Evolutionary conservation across 2,888 invertebrate species (phyloP), one percentile per base, ranked within the genome.

Genomic region (Abrostola triplasia): DNA sequence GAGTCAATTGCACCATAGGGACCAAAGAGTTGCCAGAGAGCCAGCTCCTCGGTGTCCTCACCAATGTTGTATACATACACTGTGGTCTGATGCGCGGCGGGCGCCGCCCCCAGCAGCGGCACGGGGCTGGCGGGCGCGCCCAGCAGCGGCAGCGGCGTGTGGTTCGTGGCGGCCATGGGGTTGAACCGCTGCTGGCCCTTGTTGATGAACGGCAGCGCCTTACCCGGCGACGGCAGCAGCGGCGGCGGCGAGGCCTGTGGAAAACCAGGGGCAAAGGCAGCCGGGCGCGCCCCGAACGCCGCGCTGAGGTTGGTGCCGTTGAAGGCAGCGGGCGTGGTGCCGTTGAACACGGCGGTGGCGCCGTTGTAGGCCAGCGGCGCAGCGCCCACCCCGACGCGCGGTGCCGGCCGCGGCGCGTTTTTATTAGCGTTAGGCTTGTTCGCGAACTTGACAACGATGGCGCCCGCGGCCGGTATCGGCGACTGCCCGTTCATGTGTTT

Each of bases 1-100:
- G 95, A 95, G 85, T 95, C 95, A 68, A 95, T 95, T 70, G 95
- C 95, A 77, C 95, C 95, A 73, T 95, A 95, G 10, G 95, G 95
- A 61, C 95, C 95, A 60, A 95, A 95, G 76, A 95, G 90, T 87
- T 95, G 95, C 95, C 95, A 95, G 71, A 95, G 87, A 41, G 94
- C 91, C 53, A 95, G 88, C 88, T 95, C 95, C 81, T 95, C 95
- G 0, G 95, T 92, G 78, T 95, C 95, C 85, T 95, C 95, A 67
- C 95, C 95, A 13, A 95, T 89, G 88, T 95, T 95, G 89, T 95
- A 95, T 84, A 95, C 95, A 77, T 95, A 95, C 87, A 95, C 95
- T 72, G 95, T 95, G 77, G 95, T 95, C 83, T 95, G 94, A 67
- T 92, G 94, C 5, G 93, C 86, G 5, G 90, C 88, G 6, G 92